Base-by-base conservation (phyloP, 2,113 vertebrate species). In the Acrocephalus arundinaceus region DNA sequence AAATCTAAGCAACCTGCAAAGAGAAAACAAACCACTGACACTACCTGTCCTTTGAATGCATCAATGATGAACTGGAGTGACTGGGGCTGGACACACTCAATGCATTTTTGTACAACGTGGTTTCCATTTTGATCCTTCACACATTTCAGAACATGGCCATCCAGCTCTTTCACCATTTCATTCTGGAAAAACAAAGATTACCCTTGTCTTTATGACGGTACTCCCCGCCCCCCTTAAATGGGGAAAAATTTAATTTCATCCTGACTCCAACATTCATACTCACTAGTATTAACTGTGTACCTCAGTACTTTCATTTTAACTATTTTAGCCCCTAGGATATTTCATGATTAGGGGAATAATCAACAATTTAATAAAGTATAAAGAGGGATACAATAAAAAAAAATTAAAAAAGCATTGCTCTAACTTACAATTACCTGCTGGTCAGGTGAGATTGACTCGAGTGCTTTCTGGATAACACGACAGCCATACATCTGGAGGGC, bases 401-500 rank as follows among this genome's bases (percentile, higher is more conserved):
- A 76, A 81, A 68, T 21, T 1, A 3, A 92, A 91, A 94, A 97
- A 95, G 89, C 82, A 74, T 88, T 96, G 97, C 90, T 97, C 97
- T 98, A 98, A 99, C 99, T 99, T 99, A 99, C 99, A 99, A 99
- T 99, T 99, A 99, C 99, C 99, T 99, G 99, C 98, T 99, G 99
- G 98, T 99, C 99, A 97, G 99, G 99, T 93, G 99, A 99, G 95
- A 99, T 99, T 62, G 99, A 99, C 96, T 99, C 99, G n/a, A 99
- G 96, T 13, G 99, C 99, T 96, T 99, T 99, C 97, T 99, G 99
- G 97, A 99, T 99, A 39, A 99, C 99, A 65, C 99, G 98, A 87
- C 99, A 99, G 46, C 99, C 99, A 37, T 99, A 99, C 99, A 99
- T 99, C 97, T 99, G 99, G 39, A 99, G 96, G 41, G 99, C 99